phyloP scores from a whole-genome alignment of 2,113 vertebrate species.

The Haplochromis burtoni region DNA sequence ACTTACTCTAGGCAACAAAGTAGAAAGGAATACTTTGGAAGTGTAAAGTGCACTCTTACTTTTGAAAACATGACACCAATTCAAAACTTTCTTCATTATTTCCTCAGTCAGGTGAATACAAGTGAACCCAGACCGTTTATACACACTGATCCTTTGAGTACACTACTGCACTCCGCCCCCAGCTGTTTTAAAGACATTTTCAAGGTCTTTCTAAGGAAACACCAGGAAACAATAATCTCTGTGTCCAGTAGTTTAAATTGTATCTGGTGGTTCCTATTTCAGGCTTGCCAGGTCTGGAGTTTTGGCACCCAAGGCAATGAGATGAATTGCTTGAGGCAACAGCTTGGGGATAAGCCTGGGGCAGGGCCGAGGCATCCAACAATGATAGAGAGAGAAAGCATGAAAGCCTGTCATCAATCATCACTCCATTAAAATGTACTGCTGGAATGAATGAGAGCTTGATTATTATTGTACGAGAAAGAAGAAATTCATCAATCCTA shows the following conservation, averaged over 20 bases:
- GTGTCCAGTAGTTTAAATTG: not conserved
- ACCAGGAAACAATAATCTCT: not conserved
- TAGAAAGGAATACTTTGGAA: not conserved
- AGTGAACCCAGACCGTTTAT: not conserved
- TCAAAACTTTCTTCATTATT: not conserved
- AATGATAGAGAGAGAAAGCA: not conserved
- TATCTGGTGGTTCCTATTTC: not conserved
- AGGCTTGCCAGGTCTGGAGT: not conserved
- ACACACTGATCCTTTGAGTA: not conserved
- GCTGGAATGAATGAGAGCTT: not conserved
- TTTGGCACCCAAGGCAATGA: not conserved
- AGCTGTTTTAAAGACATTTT: not conserved
- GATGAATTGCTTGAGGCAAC: constrained; percentile 46
- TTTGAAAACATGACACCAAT: not conserved
- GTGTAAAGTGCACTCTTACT: not conserved
- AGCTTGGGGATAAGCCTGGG: constrained; percentile 40
- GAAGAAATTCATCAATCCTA: not conserved
- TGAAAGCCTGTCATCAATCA: constrained; percentile 4
- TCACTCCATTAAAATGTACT: not conserved
- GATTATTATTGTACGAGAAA: not conserved
- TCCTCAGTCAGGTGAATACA: not conserved
- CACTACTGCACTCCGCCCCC: not conserved
- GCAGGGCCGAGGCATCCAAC: constrained; percentile 44
- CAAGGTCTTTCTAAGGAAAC: not conserved
- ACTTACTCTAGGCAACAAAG: not conserved